Percentiles rank a stretch among this genome's conserved stretches.
These are phyloP conservation scores for Dynastes hyllus DNA, from an alignment of 2,888 invertebrate species.

Conservation along the genomic window DNA sequence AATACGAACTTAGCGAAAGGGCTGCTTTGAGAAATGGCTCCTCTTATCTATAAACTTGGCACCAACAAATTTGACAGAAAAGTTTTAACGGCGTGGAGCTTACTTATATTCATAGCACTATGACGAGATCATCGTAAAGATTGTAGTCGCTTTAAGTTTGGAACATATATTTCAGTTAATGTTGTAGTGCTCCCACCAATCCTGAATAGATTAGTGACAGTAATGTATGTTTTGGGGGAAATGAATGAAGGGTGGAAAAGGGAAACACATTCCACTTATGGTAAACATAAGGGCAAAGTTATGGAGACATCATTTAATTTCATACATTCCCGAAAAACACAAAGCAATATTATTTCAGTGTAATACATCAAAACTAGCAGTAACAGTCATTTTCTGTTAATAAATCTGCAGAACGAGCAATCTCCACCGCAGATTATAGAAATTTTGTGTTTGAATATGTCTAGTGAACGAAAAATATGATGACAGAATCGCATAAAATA, in stretches of 20 bases:
- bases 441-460: too few relatives aligned
- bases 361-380: too few relatives aligned
- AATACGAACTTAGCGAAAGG: conserved; percentile 32
- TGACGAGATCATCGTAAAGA: conserved; percentile 39
- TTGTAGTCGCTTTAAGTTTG: conserved; percentile 24
- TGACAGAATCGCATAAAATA: too few relatives aligned
- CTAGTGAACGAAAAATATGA: too few relatives aligned
- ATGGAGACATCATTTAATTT: too few relatives aligned
- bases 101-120: conserved; percentile 21
- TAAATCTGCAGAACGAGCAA: too few relatives aligned
- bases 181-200: conserved; percentile 1
- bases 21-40: conserved; percentile 38
- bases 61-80: conserved; percentile 44
- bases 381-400: too few relatives aligned
- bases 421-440: too few relatives aligned
- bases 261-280: neutral
- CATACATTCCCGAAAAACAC: too few relatives aligned
- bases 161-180: conserved; percentile 30
- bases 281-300: too few relatives aligned
- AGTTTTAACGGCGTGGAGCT: conserved; percentile 28
- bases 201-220: conserved; percentile 14
- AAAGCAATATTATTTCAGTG: too few relatives aligned
- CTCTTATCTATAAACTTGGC: conserved; percentile 46
- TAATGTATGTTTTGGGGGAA: neutral
- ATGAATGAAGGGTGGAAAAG: neutral